Percentiles rank a stretch among this genome's conserved stretches.
phyloP scores from a whole-genome alignment of 1,140 invertebrate species.

The Drosophila kurseongensis region DNA sequence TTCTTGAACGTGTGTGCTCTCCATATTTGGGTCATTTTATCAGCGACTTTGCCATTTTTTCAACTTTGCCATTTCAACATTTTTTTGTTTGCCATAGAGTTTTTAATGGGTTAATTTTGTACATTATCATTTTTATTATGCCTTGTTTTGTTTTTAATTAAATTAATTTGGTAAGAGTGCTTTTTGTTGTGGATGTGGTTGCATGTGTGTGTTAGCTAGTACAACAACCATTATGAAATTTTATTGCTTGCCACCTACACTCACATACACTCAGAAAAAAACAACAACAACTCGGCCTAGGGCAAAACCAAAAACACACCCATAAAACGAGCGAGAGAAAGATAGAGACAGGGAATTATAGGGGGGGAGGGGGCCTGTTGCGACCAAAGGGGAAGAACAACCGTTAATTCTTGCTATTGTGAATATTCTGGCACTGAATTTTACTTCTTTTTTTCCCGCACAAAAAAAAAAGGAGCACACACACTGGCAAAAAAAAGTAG shows the following conservation, averaged over 20 bases:
- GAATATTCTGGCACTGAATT: conserved; percentile 26
- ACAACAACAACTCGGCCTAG: conserved; percentile 28
- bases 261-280: conserved; percentile 15
- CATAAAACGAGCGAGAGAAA: conserved; percentile 7
- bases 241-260: conserved; percentile 36
- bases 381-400: conserved; percentile 32
- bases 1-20: conserved; percentile 14
- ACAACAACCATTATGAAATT: conserved; percentile 51
- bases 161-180: conserved; percentile 26
- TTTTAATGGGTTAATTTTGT: not conserved
- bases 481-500: conserved; percentile 29
- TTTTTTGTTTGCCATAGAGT: not conserved
- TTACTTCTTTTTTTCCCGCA: conserved; percentile 18
- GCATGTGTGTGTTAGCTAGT: conserved; percentile 5
- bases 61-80: conserved; percentile 22
- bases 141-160: conserved; percentile 9
- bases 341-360: conserved; percentile 8
- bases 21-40: conserved; percentile 50
- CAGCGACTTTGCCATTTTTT: conserved; percentile 21
- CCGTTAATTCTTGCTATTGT: conserved; percentile 44
- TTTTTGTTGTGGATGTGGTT: not conserved
- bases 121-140: not conserved
- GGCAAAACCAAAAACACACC: conserved; percentile 30
- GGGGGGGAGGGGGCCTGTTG: conserved; percentile 29
- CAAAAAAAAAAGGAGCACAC: conserved; percentile 22